phyloP scores from a whole-genome alignment of 2,113 vertebrate species.

The Ahaetulla prasina region DNA sequence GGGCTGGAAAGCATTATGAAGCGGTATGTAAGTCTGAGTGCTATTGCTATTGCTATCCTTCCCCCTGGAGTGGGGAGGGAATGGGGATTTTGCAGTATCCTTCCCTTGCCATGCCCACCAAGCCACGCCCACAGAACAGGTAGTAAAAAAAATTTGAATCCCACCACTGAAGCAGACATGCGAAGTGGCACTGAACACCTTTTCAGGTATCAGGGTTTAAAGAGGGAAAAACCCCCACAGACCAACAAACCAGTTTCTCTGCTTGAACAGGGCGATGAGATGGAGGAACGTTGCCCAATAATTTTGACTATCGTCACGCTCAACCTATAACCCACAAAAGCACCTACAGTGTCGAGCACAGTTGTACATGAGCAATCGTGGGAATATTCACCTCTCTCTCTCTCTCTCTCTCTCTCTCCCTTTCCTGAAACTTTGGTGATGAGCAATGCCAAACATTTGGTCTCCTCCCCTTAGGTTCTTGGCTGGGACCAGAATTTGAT shows the following conservation, averaged over 20 bases:
- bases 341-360: too few species aligned
- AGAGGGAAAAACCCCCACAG: neutral
- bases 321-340: neutral
- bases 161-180: neutral
- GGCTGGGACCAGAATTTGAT: neutral
- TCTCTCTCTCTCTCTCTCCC: too few species aligned
- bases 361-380: neutral
- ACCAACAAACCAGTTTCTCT: neutral
- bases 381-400: neutral
- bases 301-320: neutral
- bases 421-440: neutral
- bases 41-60: too few species aligned
- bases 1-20: too few species aligned
- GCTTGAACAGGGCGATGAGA: neutral
- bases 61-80: too few species aligned
- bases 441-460: neutral
- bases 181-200: neutral
- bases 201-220: neutral
- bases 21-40: too few species aligned
- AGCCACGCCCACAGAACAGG: too few species aligned
- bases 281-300: neutral
- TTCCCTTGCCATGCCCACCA: too few species aligned
- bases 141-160: too few species aligned
- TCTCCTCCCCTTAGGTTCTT: neutral
- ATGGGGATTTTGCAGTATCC: too few species aligned